phyloP scores from a whole-genome alignment of 2,888 invertebrate genomes.

The Drosophila merina region DNA sequence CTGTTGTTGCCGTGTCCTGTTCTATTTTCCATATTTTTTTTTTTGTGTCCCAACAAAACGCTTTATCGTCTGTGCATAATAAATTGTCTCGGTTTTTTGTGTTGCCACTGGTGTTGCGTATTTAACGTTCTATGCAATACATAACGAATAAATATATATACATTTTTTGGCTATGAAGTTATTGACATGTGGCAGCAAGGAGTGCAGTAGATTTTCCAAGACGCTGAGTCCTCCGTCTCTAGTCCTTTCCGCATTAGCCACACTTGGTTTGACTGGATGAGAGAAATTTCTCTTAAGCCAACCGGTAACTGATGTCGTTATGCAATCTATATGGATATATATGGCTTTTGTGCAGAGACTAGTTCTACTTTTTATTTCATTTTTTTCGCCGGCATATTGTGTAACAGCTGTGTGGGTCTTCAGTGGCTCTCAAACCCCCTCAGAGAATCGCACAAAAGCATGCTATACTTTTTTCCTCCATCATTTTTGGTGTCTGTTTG shows the following conservation, averaged over 20 bases:
- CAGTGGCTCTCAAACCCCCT: slow-evolving; percentile 65
- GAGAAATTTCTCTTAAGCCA: slow-evolving; percentile 29
- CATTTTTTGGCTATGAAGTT: slow-evolving; percentile 55
- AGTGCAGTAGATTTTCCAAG: slow-evolving; percentile 49
- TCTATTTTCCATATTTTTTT: slow-evolving; percentile 30
- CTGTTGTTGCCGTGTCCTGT: slow-evolving; percentile 26
- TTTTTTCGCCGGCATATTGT: slow-evolving; percentile 13
- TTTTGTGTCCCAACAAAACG: slow-evolving; percentile 59
- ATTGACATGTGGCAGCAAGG: slow-evolving; percentile 58
- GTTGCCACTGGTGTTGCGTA: slow-evolving; percentile 43
- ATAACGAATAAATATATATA: background rate
- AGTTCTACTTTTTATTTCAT: slow-evolving; percentile 16
- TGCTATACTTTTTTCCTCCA: slow-evolving; percentile 51
- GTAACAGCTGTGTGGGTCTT: slow-evolving; percentile 49
- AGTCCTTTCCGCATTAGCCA: slow-evolving; percentile 56
- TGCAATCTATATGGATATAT: slow-evolving; percentile 39
- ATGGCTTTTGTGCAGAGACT: slow-evolving; percentile 39
- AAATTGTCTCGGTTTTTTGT: slow-evolving; percentile 54
- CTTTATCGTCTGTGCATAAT: slow-evolving; percentile 79
- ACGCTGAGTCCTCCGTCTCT: slow-evolving; percentile 28
- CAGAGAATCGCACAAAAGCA: slow-evolving; percentile 59
- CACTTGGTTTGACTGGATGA: slow-evolving; percentile 59
- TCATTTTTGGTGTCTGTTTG: slow-evolving; percentile 26
- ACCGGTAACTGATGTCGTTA: slow-evolving; percentile 69
- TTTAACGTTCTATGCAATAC: slow-evolving; percentile 24